Conservation (phyloP, 2,113 vertebrate species). For the Lepisosteus osseus region DNA sequence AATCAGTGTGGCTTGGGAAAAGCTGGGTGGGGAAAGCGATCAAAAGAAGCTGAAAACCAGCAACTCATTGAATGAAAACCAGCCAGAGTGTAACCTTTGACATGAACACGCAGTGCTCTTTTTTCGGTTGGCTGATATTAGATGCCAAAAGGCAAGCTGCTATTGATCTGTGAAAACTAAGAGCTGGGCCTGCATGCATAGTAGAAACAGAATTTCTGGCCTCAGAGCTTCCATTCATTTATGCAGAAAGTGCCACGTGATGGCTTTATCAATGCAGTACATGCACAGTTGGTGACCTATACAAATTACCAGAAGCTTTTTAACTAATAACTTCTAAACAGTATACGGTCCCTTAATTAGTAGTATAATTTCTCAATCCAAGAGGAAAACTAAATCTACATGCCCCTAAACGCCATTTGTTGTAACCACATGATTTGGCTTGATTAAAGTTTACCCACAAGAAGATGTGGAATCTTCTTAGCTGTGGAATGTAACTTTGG, state of each 20-base stretch:
- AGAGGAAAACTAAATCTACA: no score
- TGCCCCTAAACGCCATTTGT: no score
- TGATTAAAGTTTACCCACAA: no score
- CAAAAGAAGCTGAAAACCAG: slow-evolving; percentile 55
- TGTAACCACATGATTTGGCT: no score
- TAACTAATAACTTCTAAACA: no score
- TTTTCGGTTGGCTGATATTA: slow-evolving; percentile 34
- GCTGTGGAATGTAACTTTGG: no score
- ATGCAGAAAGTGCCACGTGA: slow-evolving; percentile 33
- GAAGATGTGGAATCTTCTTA: no score
- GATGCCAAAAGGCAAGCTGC: slow-evolving; percentile 44
- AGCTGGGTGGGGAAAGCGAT: slow-evolving; percentile 55
- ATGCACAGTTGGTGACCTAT: no score
- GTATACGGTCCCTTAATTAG: no score
- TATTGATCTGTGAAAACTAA: slow-evolving; percentile 39
- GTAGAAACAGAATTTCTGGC: not conserved
- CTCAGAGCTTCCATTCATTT: not conserved
- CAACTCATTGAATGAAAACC: slow-evolving; percentile 58
- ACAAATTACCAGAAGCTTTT: no score
- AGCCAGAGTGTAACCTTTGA: slow-evolving; percentile 62
- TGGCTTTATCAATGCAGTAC: slow-evolving; percentile 36
- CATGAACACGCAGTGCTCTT: slow-evolving; percentile 39
- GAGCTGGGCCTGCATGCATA: slow-evolving; percentile 32
- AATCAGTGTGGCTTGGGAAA: slow-evolving; percentile 53
- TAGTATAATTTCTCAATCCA: no score